Evolutionary conservation across 2,113 vertebrate species (phyloP).

Genomic region (Cyanoliseus patagonus): DNA sequence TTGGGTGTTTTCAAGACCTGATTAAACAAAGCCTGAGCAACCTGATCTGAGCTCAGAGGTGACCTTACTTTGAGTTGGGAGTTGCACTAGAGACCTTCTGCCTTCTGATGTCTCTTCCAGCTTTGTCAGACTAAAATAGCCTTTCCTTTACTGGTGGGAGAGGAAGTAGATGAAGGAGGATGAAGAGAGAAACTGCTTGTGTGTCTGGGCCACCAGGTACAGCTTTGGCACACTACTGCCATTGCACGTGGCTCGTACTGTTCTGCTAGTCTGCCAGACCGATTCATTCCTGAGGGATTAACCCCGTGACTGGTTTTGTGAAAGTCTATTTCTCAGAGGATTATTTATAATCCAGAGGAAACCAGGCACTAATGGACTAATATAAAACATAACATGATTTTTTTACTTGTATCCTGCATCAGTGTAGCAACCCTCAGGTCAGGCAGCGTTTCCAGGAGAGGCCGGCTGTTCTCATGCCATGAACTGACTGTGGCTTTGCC

Average conservation of each 20-base stretch:
- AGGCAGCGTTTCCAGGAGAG: neutral
- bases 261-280: neutral
- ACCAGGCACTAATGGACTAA: neutral
- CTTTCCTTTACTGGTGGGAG: neutral
- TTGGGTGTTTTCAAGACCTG: neutral
- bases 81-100: neutral
- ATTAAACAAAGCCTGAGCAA: neutral
- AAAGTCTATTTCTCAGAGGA: neutral
- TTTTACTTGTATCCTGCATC: neutral
- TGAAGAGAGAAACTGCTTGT: neutral
- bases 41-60: neutral
- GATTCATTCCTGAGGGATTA: neutral
- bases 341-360: constrained; percentile 8
- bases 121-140: neutral
- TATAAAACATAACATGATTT: neutral
- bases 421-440: neutral
- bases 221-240: neutral
- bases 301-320: neutral
- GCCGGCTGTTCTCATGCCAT: neutral
- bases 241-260: neutral
- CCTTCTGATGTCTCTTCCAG: neutral
- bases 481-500: neutral
- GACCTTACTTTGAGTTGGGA: neutral
- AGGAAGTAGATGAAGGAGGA: neutral
- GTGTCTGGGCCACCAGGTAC: too few species aligned